Conservation (phyloP, 2,797 vertebrate species). For the Capromys pilorides region DNA sequence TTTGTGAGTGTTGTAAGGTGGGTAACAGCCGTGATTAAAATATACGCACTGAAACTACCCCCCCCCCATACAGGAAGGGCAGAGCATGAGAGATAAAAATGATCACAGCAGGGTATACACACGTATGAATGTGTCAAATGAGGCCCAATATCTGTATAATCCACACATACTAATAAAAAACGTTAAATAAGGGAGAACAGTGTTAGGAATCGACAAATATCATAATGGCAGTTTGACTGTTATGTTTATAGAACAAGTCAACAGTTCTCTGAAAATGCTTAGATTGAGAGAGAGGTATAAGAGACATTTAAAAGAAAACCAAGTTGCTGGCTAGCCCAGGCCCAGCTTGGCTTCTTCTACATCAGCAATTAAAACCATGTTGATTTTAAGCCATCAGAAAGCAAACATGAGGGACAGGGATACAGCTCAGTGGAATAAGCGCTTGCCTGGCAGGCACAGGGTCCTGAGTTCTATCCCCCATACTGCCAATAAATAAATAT, state of each 20-base stretch:
- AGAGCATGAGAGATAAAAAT: not conserved
- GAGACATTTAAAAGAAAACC: conserved; percentile 7
- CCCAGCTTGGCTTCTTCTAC: not conserved
- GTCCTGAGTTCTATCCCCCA: no score
- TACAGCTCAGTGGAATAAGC: no score
- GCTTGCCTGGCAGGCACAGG: no score
- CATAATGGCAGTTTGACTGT: not conserved
- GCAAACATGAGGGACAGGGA: conserved; percentile 40
- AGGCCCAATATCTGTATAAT: not conserved
- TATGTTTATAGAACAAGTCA: not conserved
- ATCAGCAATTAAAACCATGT: conserved; percentile 52
- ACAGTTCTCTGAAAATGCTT: conserved; percentile 41
- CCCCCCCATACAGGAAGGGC: not conserved
- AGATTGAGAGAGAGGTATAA: not conserved
- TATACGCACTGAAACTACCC: not conserved
- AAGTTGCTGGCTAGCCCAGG: not conserved
- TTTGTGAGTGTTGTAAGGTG: not conserved
- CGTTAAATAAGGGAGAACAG: not conserved
- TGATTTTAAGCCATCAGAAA: conserved; percentile 61
- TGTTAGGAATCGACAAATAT: not conserved
- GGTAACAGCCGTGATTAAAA: not conserved
- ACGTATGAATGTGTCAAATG: not conserved
- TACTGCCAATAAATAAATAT: no score
- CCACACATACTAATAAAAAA: not conserved
- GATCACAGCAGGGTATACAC: not conserved